Evolutionary conservation across 2,113 vertebrate species (phyloP).

Genomic region (Ciconia maguari): DNA sequence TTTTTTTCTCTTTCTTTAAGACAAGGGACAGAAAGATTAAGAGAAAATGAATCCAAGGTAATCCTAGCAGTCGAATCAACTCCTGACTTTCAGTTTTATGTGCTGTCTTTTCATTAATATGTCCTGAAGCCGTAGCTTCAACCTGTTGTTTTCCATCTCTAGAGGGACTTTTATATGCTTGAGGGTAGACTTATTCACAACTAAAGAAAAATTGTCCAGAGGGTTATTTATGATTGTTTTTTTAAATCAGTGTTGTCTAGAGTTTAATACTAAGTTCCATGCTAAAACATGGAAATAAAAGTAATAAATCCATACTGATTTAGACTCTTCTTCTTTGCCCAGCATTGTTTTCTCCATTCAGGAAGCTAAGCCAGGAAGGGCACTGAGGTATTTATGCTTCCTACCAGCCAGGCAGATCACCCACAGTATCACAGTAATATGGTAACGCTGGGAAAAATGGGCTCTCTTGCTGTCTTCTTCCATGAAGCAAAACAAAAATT

Average conservation of each 20-base stretch:
- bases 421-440: neutral
- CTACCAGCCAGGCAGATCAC: neutral
- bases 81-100: neutral
- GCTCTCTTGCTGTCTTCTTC: neutral
- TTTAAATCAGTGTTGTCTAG: neutral
- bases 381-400: neutral
- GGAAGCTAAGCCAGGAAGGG: neutral
- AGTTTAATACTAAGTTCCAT: neutral
- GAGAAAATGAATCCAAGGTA: neutral
- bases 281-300: neutral
- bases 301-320: neutral
- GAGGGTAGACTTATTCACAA: neutral
- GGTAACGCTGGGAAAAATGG: neutral
- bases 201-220: neutral
- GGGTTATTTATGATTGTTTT: neutral
- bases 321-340: neutral
- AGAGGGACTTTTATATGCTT: neutral
- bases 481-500: neutral
- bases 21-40: neutral
- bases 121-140: neutral
- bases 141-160: neutral
- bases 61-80: neutral
- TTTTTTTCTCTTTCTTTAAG: neutral
- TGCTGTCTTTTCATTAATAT: neutral
- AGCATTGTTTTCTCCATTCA: neutral